phyloP scores from a whole-genome alignment of 2,888 invertebrate species.

The Disparrhopalites patrizii region DNA sequence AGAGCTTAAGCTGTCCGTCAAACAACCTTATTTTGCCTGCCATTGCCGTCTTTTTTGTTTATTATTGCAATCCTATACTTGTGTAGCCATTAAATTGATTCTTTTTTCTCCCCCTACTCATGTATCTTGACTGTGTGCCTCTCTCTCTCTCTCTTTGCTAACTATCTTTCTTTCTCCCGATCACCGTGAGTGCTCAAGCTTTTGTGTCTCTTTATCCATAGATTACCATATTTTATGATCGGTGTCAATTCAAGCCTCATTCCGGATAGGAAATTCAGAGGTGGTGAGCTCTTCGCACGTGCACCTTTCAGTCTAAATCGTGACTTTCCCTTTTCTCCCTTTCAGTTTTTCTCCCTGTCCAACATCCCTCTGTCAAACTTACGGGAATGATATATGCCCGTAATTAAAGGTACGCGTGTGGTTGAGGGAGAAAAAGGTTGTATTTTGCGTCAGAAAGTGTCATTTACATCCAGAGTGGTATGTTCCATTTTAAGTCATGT shows the following conservation, averaged over 20 bases:
- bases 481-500: too few relatives aligned
- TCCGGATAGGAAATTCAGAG: neutral
- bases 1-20: conserved; percentile 33
- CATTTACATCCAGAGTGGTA: too few relatives aligned
- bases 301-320: too few relatives aligned
- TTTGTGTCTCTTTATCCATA: neutral
- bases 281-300: neutral
- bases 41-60: conserved; percentile 2
- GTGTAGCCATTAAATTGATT: conserved; percentile 1
- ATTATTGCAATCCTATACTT: conserved; percentile 15
- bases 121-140: too few relatives aligned
- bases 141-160: neutral
- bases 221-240: conserved; percentile 4
- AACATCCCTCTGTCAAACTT: too few relatives aligned
- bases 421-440: too few relatives aligned
- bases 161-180: neutral
- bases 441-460: too few relatives aligned
- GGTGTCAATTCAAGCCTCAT: neutral
- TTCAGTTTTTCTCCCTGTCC: neutral
- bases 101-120: neutral
- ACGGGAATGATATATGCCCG: too few relatives aligned
- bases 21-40: conserved; percentile 14
- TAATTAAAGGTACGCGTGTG: too few relatives aligned
- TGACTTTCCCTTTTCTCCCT: neutral
- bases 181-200: neutral